These are phyloP conservation scores for Otocyon megalotis DNA, from an alignment of 2,113 vertebrate species.

Conservation along the genomic window DNA sequence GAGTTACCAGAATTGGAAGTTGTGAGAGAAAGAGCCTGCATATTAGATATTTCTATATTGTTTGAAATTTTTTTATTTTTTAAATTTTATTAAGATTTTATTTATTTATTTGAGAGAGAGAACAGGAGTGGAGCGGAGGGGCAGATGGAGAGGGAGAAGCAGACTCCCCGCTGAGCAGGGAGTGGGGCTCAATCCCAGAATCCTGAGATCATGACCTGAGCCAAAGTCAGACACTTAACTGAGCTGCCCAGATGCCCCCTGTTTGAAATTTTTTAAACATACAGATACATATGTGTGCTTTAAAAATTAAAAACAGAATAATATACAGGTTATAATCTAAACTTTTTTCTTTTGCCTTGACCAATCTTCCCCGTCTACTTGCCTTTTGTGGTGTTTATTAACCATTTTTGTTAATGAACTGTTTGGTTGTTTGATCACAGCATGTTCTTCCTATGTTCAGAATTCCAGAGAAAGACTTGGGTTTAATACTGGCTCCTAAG, in stretches of 20 bases:
- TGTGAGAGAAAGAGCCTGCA: background rate
- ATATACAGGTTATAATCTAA: background rate
- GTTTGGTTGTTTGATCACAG: background rate
- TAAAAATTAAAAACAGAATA: background rate
- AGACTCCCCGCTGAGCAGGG: no score
- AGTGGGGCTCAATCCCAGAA: no score
- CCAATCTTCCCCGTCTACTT: background rate
- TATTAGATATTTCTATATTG: background rate
- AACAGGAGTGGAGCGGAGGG: no score
- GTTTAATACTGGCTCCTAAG: background rate
- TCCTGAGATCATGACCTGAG: no score
- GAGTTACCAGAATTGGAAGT: conserved; percentile 22
- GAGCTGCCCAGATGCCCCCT: background rate
- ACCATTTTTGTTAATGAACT: background rate
- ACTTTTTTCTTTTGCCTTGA: background rate
- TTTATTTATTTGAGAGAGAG: no score
- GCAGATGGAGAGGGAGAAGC: no score
- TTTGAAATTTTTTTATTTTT: background rate
- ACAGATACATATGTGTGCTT: background rate
- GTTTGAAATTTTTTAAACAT: background rate
- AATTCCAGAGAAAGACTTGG: background rate
- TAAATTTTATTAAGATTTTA: no score
- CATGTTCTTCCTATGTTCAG: background rate
- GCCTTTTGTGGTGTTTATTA: background rate
- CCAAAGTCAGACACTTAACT: no score